Conservation (phyloP, 2,888 invertebrate species). For the Callyntrura sp. region DNA sequence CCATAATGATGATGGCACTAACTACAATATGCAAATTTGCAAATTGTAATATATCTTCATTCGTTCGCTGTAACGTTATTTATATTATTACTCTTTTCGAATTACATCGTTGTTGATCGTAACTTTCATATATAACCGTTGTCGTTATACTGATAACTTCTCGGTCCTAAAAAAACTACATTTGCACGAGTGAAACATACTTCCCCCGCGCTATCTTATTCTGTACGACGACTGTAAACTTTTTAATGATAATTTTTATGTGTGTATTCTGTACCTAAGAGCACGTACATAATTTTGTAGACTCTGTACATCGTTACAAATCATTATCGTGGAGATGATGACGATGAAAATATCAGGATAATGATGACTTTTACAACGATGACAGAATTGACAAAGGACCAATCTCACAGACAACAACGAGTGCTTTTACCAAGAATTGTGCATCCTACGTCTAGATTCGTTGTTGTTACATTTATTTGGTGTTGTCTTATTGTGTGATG, state of each 20-base stretch:
- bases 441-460: too few relatives aligned
- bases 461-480: background rate
- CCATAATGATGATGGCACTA: slow-evolving; percentile 7
- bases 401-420: background rate
- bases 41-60: background rate
- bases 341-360: background rate
- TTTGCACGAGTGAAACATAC: too few relatives aligned
- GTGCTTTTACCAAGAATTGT: background rate
- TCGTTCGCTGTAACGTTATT: background rate
- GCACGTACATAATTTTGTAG: background rate
- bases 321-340: slow-evolving; percentile 8
- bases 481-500: background rate
- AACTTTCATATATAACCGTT: background rate
- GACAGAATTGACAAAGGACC: slow-evolving; percentile 63
- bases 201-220: too few relatives aligned
- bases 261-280: too few relatives aligned
- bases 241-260: too few relatives aligned
- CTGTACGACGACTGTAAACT: too few relatives aligned
- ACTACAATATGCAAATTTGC: background rate
- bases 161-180: background rate
- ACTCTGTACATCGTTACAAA: slow-evolving; percentile 19
- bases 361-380: slow-evolving; percentile 31
- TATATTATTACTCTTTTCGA: slow-evolving; percentile 1
- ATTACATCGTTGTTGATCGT: slow-evolving; percentile 12
- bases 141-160: slow-evolving; percentile 28